Evolutionary conservation across 2,113 vertebrate genomes (phyloP), one percentile per base, ranked within the genome.

Genomic region (Sigmodon hispidus): DNA sequence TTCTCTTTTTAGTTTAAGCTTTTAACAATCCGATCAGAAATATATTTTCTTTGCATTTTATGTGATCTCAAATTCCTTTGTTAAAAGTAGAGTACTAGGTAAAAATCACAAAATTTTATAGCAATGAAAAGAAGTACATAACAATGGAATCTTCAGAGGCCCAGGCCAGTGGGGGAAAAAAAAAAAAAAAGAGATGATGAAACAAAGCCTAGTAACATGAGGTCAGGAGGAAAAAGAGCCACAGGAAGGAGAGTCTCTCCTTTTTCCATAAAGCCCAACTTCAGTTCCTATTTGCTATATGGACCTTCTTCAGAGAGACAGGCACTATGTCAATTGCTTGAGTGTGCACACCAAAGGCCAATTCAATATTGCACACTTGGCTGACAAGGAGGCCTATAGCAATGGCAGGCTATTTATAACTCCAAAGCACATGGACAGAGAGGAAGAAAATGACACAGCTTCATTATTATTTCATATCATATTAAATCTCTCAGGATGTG

Each of bases 61-160:
- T 83, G 61, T 93, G 67, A 72, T 94, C 12, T 83, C 36, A 57
- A 57, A 81, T 75, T 40, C 2, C 31, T 80, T 92, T 94, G 94
- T 67, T 63, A 17, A 69, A 95, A 92, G 57, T 55, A 93, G 16
- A 13, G 9, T 4, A 21, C 4, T 40, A 88, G 29, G 89, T 87
- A 89, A 95, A 93, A 52, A 84, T 87, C 45, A 31, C 61, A 50
- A 94, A 70, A 73, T 72, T 40, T 85, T 81, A n/a, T 76, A 91
- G 73, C 50, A 72, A 29, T 86, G 19, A 89, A 86, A 83, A 75
- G 26, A 85, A 57, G 5, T 52, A 89, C 94, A 31, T 3, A 36
- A 61, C 55, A 29, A 15, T 31, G 59, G 24, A 61, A 29, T 61
- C 24, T 17, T 61, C 80, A 17, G 24, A 61, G 80, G n/a, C 55